Percentiles rank a stretch among this genome's conserved stretches.
Conservation (phyloP, 2,113 vertebrate genomes). For the Odobenus rosmarus region DNA sequence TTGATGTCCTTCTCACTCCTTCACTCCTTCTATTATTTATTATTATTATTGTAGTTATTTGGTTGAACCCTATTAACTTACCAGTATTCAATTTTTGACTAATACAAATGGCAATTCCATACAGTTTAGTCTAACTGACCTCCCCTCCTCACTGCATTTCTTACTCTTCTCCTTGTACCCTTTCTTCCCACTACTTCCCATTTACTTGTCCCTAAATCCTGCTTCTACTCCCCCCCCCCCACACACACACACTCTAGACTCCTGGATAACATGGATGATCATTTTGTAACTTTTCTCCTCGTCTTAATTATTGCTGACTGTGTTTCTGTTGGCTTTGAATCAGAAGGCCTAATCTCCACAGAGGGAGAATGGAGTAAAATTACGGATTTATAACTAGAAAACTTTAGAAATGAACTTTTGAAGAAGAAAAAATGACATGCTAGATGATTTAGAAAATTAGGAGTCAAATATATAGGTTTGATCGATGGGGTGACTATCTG, state of each 20-base stretch:
- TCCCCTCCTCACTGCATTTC: neutral
- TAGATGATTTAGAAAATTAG: constrained; percentile 41
- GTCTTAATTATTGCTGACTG: constrained; percentile 25
- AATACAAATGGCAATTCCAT: neutral
- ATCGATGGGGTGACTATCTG: neutral
- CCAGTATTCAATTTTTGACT: neutral
- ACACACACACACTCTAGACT: neutral
- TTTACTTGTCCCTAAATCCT: neutral
- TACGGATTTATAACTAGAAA: neutral
- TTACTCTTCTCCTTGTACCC: neutral
- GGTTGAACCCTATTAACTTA: neutral
- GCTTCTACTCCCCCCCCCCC: accelerated
- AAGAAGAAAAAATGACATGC: neutral
- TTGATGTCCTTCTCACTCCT: neutral
- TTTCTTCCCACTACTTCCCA: neutral
- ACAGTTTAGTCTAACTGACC: neutral
- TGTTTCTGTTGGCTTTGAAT: constrained; percentile 20
- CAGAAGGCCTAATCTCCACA: neutral
- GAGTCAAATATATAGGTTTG: neutral
- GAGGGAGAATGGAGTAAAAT: constrained; percentile 10
- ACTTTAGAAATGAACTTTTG: constrained; percentile 52
- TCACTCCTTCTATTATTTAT: neutral
- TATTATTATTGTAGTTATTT: neutral
- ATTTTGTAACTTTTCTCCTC: neutral
- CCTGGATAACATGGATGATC: neutral